A percentile compares a stretch with the other conserved stretches of the same genome.
These are phyloP conservation scores for Tetrapedia diversipes DNA, from an alignment of 2,888 invertebrate genomes.

Conservation along the genomic window DNA sequence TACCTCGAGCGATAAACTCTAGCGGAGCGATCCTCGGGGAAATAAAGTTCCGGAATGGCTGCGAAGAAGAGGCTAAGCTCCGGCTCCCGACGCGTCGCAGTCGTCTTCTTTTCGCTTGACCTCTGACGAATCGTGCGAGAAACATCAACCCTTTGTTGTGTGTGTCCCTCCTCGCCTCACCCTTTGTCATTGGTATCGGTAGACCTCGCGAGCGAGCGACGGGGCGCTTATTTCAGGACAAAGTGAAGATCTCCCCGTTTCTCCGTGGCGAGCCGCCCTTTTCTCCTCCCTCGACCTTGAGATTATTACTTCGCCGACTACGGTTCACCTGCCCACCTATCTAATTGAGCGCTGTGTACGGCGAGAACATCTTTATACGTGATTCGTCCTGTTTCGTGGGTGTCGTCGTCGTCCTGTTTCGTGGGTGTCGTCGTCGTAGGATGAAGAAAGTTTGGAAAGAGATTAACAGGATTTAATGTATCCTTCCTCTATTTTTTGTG, in stretches of 20 bases:
- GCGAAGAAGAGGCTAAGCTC: slow-evolving; percentile 57
- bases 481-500: no score
- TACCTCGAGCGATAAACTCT: slow-evolving; percentile 76
- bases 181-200: no score
- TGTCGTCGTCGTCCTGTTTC: no score
- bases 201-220: not conserved
- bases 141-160: slow-evolving; percentile 43
- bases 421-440: no score
- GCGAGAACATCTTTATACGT: no score
- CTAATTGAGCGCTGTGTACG: not conserved
- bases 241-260: not conserved
- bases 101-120: slow-evolving; percentile 59
- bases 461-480: no score
- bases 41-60: slow-evolving; percentile 76
- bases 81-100: slow-evolving; percentile 44
- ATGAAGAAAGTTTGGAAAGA: no score
- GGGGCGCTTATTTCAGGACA: slow-evolving; percentile 25
- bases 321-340: not conserved
- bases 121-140: slow-evolving; percentile 52
- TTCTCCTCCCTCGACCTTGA: slow-evolving; percentile 3
- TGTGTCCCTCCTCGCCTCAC: no score
- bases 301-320: not conserved
- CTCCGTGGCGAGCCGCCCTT: no score
- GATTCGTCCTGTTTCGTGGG: no score
- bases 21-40: slow-evolving; percentile 76